A percentile compares a stretch with the other conserved stretches of the same genome.
These are phyloP conservation scores for Chrysomela aeneicollis DNA, from an alignment of 2,888 invertebrate species.

Conservation along the genomic window DNA sequence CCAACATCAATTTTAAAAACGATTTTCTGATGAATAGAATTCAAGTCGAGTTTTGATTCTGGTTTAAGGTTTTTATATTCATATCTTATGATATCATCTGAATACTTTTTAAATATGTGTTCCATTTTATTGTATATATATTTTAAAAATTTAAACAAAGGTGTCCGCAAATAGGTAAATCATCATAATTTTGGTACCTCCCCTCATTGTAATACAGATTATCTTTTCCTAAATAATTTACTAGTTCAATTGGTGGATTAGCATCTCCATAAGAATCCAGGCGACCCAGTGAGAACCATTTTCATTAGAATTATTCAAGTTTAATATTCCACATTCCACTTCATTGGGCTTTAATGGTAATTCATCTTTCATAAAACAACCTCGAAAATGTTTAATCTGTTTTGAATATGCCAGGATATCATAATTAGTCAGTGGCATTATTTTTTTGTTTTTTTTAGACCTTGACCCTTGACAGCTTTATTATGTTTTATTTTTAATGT, in stretches of 20 bases:
- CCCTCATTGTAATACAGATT: slow-evolving; percentile 20
- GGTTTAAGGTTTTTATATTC: slow-evolving; percentile 15
- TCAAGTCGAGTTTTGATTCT: slow-evolving; percentile 5
- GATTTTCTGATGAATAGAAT: slow-evolving; percentile 11
- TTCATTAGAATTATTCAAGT: too few species aligned
- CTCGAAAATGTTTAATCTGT: slow-evolving; percentile 10
- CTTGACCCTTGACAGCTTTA: background rate
- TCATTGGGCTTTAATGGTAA: too few species aligned
- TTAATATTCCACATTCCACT: too few species aligned
- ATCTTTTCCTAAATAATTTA: slow-evolving; percentile 21
- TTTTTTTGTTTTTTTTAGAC: too few species aligned
- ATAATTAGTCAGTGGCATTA: slow-evolving; percentile 9
- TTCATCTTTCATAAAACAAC: slow-evolving; percentile 19
- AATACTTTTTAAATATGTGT: too few species aligned
- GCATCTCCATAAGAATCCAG: slow-evolving; percentile 10
- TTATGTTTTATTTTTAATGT: slow-evolving; percentile 2
- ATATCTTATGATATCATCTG: too few species aligned
- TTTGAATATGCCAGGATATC: slow-evolving; percentile 15
- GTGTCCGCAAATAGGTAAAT: too few species aligned
- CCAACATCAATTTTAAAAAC: slow-evolving; percentile 13
- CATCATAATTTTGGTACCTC: slow-evolving; percentile 14
- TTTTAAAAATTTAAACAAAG: slow-evolving; percentile 11
- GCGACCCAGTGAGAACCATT: too few species aligned
- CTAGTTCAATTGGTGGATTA: slow-evolving; percentile 15
- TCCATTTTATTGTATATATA: slow-evolving; percentile 12